A percentile compares a stretch with the other conserved stretches of the same genome.
phyloP scores from a whole-genome alignment of 1,140 invertebrate genomes.

The Panagrolaimus sp. region DNA sequence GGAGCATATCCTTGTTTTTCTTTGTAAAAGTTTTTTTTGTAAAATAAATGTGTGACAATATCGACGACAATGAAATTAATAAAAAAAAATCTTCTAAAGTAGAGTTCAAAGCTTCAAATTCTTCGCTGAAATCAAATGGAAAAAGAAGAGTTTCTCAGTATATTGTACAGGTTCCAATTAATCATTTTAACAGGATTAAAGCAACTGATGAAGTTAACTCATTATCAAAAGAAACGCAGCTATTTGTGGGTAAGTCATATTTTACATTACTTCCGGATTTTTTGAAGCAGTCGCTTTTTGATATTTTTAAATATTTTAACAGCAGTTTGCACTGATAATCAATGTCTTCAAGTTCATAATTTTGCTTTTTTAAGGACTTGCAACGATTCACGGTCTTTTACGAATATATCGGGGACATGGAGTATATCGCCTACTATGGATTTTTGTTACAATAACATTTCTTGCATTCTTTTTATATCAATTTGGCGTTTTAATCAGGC shows the following conservation, averaged over 20 bases:
- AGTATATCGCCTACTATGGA: constrained; percentile 40
- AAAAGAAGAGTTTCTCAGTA: background rate
- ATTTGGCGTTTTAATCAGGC: constrained; percentile 29
- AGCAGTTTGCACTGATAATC: too few relatives aligned
- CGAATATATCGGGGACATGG: constrained; percentile 46
- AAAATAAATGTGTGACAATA: too few relatives aligned
- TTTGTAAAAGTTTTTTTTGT: too few relatives aligned
- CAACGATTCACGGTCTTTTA: constrained; percentile 51
- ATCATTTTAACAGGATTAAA: constrained; percentile 39
- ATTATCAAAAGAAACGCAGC: constrained; percentile 39
- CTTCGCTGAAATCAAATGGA: too few relatives aligned
- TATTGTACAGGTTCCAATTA: constrained; percentile 43
- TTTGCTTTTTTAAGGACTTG: constrained; percentile 34
- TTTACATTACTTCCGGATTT: too few relatives aligned
- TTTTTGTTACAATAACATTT: constrained; percentile 32
- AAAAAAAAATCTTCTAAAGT: too few relatives aligned
- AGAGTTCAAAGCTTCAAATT: too few relatives aligned
- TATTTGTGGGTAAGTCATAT: constrained; percentile 51
- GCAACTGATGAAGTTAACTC: constrained; percentile 41
- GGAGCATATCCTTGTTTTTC: too few relatives aligned
- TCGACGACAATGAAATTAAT: too few relatives aligned
- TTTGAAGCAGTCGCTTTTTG: constrained; percentile 2
- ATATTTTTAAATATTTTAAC: background rate
- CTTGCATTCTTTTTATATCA: constrained; percentile 40
- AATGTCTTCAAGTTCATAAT: too few relatives aligned